Evolutionary conservation across 2,797 vertebrate species (phyloP).

Genomic region (Rhabdophis nuchalis): DNA sequence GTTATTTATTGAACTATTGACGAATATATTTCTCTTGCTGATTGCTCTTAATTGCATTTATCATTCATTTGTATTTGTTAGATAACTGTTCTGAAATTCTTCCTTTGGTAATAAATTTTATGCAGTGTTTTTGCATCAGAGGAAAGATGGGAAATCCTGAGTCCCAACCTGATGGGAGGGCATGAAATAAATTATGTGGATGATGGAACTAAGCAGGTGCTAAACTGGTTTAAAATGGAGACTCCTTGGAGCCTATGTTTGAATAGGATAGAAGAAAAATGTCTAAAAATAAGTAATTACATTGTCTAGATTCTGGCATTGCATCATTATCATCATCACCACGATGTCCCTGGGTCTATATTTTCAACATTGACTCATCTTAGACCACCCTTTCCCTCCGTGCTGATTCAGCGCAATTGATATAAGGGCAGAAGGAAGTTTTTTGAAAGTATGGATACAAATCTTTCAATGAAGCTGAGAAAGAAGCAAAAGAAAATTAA

Average conservation of each 20-base stretch:
- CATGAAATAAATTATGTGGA: neutral
- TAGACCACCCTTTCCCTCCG: neutral
- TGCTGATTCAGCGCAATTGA: neutral
- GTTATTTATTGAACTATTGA: constrained; percentile 40
- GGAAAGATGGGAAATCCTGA: neutral
- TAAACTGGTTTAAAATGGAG: neutral
- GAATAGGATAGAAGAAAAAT: neutral
- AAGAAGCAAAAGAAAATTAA: neutral
- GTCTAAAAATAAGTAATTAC: neutral
- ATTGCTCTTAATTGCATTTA: constrained; percentile 57
- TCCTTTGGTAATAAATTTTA: constrained; percentile 9
- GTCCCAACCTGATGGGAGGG: neutral
- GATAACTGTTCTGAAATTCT: constrained; percentile 33
- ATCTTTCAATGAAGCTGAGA: neutral
- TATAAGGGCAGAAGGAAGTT: neutral
- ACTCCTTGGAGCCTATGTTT: neutral
- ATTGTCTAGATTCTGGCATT: neutral
- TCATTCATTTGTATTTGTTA: constrained; percentile 61
- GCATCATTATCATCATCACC: neutral
- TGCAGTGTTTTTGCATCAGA: neutral
- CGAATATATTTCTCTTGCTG: constrained; percentile 50
- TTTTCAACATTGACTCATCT: neutral
- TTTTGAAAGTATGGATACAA: neutral
- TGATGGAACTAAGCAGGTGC: neutral
- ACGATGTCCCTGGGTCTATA: neutral